phyloP scores from a whole-genome alignment of 2,113 vertebrate genomes.

The Mystacornis crossleyi region DNA sequence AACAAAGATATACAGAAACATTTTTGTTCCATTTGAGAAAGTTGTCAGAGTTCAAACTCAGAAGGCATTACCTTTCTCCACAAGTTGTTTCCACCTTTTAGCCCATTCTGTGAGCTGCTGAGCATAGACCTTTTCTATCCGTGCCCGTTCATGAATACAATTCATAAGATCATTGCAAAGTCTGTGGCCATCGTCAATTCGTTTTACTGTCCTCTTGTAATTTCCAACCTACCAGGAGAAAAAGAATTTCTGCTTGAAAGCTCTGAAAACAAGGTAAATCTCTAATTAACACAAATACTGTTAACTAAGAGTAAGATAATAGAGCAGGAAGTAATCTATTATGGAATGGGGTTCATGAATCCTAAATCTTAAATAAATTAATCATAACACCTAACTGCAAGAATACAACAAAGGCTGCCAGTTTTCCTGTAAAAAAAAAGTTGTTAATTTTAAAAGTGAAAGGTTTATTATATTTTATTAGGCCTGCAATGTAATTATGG shows the following conservation, averaged over 20 bases:
- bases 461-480: background rate
- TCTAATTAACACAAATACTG: background rate
- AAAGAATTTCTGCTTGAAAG: background rate
- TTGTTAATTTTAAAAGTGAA: background rate
- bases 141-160: conserved; percentile 92
- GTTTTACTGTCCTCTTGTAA: conserved; percentile 92
- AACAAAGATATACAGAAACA: background rate
- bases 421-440: background rate
- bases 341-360: background rate
- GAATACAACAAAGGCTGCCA: background rate
- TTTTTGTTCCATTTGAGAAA: background rate
- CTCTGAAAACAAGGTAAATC: background rate
- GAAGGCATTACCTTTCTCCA: conserved; percentile 88
- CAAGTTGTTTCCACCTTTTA: conserved; percentile 92
- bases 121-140: conserved; percentile 93
- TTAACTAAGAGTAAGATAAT: background rate
- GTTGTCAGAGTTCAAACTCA: background rate
- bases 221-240: conserved; percentile 85
- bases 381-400: background rate
- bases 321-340: background rate
- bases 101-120: conserved; percentile 97
- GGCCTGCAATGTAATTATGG: background rate
- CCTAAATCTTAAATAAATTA: background rate
- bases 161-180: conserved; percentile 95
- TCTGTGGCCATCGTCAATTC: conserved; percentile 93